Base-by-base conservation (phyloP, 2,797 vertebrate species). In the Paramormyrops hopkinsi region DNA sequence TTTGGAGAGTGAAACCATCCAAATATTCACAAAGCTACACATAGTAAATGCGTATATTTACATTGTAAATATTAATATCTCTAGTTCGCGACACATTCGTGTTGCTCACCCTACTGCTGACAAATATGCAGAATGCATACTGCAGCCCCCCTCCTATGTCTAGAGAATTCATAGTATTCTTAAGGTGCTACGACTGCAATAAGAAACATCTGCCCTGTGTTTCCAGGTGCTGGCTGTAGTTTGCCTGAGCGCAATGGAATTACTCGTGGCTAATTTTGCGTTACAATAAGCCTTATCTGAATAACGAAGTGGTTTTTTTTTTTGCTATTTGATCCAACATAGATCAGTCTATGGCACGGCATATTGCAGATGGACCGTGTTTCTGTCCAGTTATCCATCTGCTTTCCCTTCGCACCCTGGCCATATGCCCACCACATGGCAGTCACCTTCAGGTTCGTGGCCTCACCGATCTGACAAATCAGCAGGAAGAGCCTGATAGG, bases 401-500 rank as follows among this genome's bases (percentile, higher is more conserved):
- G 53, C 51, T 44, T 59, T 5, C 86, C 33, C 86, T 22, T 59
- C 51, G 41, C 33, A 87, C 86, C 53, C 50, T 86, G 84, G 51
- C 50, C 84, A 51, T 51, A 51, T 53, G 50, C 86, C 53, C 33
- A 37, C 51, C 53, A 56, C 53, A 59, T 59, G 86, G 53, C 29
- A 87, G n/a, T 59, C 86, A 87, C 29, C 12, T 86, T 56, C 51
- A 59, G 51, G 51, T 59, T 87, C 76, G 8, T 3, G 76, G 41
- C 37, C 76, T 25, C 84, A 33, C n/a, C 19, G 48, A 50, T 86
- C 46, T 37, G 84, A 90, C 44, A 8, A 17, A 88, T 93, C 93
- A 94, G 94, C 92, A 93, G 90, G 65, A 65, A 89, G 88, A 51
- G 22, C 25, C 84, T 33, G 50, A 25, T 82, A 51, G 46, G 54